Conservation (phyloP, 2,888 invertebrate species). For the Antheraea yamamai region DNA sequence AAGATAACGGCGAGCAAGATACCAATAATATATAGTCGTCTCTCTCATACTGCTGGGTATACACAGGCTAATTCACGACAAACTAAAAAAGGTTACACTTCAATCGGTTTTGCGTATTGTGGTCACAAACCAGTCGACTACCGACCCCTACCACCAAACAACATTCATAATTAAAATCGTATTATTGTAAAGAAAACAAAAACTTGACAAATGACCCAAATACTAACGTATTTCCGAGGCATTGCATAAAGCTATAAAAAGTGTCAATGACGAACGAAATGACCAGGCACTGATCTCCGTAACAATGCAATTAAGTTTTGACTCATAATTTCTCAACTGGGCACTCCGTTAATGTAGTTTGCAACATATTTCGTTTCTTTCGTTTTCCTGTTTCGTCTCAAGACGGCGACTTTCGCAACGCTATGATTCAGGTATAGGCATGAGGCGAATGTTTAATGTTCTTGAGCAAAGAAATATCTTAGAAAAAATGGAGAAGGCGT, state of each 20-base stretch:
- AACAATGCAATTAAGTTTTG: conserved; percentile 38
- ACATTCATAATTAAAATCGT: no score
- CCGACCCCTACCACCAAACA: no score
- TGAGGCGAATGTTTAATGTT: conserved; percentile 29
- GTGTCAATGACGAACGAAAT: neutral
- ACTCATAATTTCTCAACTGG: conserved; percentile 55
- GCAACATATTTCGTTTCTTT: conserved; percentile 39
- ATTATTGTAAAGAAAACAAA: neutral
- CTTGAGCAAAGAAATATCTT: neutral
- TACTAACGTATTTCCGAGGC: neutral
- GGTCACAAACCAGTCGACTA: no score
- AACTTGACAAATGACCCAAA: neutral
- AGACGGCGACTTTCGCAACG: conserved; percentile 57
- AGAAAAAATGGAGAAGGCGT: neutral
- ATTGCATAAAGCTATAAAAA: neutral
- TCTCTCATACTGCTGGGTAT: no score
- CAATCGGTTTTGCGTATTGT: no score
- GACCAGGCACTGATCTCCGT: conserved; percentile 24
- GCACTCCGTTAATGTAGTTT: conserved; percentile 39
- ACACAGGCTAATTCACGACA: no score
- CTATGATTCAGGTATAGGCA: conserved; percentile 53
- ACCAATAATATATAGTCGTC: no score
- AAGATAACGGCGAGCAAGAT: no score
- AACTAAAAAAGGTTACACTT: no score
- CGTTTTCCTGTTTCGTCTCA: conserved; percentile 61